Conservation (phyloP, 2,888 invertebrate genomes). For the Ashinkailepas kermadecensis region DNA sequence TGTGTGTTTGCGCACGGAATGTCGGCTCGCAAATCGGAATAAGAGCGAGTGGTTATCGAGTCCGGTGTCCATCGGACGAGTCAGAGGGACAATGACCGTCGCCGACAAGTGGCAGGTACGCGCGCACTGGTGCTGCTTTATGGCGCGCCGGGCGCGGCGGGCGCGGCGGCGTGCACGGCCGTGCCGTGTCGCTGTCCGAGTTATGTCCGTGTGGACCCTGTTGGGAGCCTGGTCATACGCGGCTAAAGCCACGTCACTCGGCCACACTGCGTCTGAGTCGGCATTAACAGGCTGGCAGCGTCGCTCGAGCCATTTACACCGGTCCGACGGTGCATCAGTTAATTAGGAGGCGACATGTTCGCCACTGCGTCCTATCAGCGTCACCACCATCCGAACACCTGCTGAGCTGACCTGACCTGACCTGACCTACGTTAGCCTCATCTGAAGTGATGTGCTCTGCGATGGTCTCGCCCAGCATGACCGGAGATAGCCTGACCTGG, state of each 20-base stretch:
- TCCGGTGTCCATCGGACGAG: not conserved
- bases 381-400: too few species aligned
- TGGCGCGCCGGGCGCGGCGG: not conserved
- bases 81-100: not conserved
- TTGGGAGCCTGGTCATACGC: not conserved
- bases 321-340: too few species aligned
- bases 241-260: not conserved
- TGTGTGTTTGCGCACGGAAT: conserved; percentile 5
- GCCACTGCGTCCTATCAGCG: too few species aligned
- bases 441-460: too few species aligned
- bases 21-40: not conserved
- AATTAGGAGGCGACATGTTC: too few species aligned
- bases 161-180: not conserved
- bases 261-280: not conserved
- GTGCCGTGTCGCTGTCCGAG: not conserved
- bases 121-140: not conserved
- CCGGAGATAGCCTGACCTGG: too few species aligned
- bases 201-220: not conserved
- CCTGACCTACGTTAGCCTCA: not conserved
- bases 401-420: not conserved
- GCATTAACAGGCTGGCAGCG: not conserved
- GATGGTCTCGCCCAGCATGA: too few species aligned
- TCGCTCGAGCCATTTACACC: too few species aligned
- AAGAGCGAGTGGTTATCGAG: not conserved
- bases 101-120: not conserved